A percentile compares a stretch with the other conserved stretches of the same genome.
These are phyloP conservation scores for Zaprionus gabonicus DNA, from an alignment of 1,140 invertebrate species.

Conservation along the genomic window DNA sequence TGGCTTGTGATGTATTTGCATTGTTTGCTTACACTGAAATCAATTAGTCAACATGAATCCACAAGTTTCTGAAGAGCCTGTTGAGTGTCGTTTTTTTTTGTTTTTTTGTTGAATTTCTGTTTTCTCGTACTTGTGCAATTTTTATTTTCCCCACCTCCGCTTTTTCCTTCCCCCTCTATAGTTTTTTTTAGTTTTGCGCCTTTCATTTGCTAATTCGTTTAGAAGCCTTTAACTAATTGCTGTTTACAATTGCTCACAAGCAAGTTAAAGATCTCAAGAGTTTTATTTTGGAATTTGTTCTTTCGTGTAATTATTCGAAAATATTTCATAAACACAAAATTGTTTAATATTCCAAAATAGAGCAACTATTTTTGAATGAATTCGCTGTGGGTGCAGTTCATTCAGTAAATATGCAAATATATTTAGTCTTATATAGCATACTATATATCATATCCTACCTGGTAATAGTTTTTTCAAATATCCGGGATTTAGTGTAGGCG, in stretches of 20 bases:
- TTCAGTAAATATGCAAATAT: constrained; percentile 10
- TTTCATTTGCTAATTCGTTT: constrained; percentile 62
- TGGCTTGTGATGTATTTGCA: constrained; percentile 52
- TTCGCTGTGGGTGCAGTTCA: not conserved
- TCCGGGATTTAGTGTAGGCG: constrained; percentile 93
- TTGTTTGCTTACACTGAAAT: constrained; percentile 48
- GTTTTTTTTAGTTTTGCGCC: constrained; percentile 7
- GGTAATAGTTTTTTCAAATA: constrained; percentile 91
- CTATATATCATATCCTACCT: constrained; percentile 46
- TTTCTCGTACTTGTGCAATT: constrained; percentile 18
- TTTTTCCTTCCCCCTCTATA: constrained; percentile 27
- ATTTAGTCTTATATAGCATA: not conserved
- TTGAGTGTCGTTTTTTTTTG: constrained; percentile 31
- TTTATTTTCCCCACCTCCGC: not conserved
- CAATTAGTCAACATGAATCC: constrained; percentile 77
- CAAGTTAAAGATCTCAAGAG: constrained; percentile 31
- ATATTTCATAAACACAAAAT: constrained; percentile 33
- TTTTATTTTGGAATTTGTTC: not conserved
- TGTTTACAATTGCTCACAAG: constrained; percentile 64
- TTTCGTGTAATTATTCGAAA: not conserved
- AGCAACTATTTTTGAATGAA: constrained; percentile 38
- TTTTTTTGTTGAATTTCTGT: constrained; percentile 30
- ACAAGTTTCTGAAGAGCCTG: constrained; percentile 60
- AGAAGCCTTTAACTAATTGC: constrained; percentile 60
- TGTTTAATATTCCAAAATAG: constrained; percentile 33